A percentile compares a stretch with the other conserved stretches of the same genome.
phyloP scores from a whole-genome alignment of 2,888 invertebrate species.

The Acleris laterana region DNA sequence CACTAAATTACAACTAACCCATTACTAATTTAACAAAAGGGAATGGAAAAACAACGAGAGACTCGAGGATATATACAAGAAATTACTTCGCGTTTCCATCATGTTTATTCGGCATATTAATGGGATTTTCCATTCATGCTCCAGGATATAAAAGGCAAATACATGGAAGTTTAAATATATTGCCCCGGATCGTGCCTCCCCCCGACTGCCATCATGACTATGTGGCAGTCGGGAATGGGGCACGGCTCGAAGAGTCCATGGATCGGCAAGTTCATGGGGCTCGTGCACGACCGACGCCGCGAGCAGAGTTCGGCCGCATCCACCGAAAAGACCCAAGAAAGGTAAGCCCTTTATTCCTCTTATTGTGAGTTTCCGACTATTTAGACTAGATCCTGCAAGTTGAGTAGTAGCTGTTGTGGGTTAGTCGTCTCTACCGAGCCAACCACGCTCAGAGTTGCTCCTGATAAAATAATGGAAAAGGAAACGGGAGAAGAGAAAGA shows the following conservation, averaged over 20 bases:
- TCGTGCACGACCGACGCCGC: conserved; percentile 43
- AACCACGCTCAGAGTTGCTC: too few species aligned
- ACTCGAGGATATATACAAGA: neutral
- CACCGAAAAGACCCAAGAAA: conserved; percentile 43
- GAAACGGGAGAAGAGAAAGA: too few species aligned
- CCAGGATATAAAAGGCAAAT: too few species aligned
- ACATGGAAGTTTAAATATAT: conserved; percentile 8
- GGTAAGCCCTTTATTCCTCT: conserved; percentile 35
- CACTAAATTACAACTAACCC: neutral
- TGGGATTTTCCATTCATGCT: neutral
- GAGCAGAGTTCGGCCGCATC: conserved; percentile 44
- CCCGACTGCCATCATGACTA: conserved; percentile 41
- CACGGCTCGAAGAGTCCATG: conserved; percentile 47
- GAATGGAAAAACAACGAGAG: conserved; percentile 1
- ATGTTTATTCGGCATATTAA: neutral
- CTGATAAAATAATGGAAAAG: too few species aligned
- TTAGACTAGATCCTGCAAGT: too few species aligned
- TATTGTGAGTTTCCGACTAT: too few species aligned
- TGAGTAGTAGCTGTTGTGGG: too few species aligned
- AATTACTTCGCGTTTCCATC: neutral
- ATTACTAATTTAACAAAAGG: neutral
- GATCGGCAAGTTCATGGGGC: conserved; percentile 46
- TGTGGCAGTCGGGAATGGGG: conserved; percentile 48
- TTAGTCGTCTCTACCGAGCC: too few species aligned
- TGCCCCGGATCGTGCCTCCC: conserved; percentile 26